These are phyloP conservation scores for Coreius guichenoti DNA, from an alignment of 2,797 vertebrate species.

Conservation along the genomic window DNA sequence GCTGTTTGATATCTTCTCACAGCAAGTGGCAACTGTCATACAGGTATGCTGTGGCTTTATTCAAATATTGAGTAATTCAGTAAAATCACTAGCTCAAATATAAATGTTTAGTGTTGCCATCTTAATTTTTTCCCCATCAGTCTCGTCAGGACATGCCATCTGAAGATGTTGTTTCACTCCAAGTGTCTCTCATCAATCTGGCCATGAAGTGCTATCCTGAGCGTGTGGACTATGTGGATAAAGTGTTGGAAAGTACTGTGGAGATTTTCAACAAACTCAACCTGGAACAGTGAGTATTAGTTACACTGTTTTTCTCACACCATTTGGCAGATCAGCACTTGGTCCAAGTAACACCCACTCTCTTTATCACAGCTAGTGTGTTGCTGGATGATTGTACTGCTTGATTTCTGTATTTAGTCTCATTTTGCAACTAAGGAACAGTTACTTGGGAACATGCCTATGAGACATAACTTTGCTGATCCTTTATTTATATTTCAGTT, in stretches of 20 bases:
- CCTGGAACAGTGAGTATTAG: slow-evolving; percentile 93
- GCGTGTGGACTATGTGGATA: slow-evolving; percentile 97
- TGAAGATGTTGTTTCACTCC: slow-evolving; percentile 96
- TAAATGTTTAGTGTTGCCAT: background rate
- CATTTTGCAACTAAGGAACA: background rate
- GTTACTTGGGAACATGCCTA: background rate
- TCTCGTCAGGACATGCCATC: slow-evolving; percentile 99
- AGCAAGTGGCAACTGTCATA: slow-evolving; percentile 98
- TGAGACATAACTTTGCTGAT: background rate
- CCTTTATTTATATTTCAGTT: background rate
- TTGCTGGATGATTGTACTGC: background rate
- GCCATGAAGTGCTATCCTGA: slow-evolving; percentile 99
- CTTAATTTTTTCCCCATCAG: slow-evolving; percentile 68
- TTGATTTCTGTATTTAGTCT: background rate
- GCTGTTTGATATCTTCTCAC: slow-evolving; percentile 98
- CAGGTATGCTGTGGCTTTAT: slow-evolving; percentile 78
- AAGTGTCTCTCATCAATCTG: slow-evolving; percentile 98
- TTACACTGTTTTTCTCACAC: background rate
- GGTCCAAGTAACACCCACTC: background rate
- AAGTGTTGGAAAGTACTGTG: slow-evolving; percentile 96
- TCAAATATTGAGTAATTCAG: background rate
- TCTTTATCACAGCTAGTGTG: background rate
- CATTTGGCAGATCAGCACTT: slow-evolving; percentile 9
- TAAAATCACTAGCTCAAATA: background rate
- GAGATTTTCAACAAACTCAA: slow-evolving; percentile 99